These are phyloP conservation scores for Centropus bengalensis DNA, from an alignment of 2,113 vertebrate species.

Conservation along the genomic window DNA sequence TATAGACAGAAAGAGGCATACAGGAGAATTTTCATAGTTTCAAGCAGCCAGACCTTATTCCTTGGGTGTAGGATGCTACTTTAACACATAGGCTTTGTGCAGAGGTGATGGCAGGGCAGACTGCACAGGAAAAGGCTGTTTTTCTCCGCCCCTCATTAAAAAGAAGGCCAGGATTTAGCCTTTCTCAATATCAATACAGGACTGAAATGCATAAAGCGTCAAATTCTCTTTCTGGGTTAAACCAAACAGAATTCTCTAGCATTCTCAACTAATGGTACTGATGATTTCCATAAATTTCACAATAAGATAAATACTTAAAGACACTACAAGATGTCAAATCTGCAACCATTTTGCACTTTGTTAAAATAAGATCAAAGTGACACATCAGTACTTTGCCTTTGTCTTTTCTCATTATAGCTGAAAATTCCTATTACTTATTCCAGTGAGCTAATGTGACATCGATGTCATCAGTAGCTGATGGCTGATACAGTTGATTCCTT, in stretches of 20 bases:
- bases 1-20: no score
- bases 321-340: neutral
- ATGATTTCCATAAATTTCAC: neutral
- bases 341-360: neutral
- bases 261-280: neutral
- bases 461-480: neutral
- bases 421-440: neutral
- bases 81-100: neutral
- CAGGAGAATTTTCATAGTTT: neutral
- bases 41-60: neutral
- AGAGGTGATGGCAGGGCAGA: neutral
- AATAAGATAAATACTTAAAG: neutral
- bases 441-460: neutral
- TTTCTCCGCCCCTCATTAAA: neutral
- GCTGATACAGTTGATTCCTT: neutral
- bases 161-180: neutral
- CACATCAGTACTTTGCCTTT: neutral
- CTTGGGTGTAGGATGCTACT: neutral
- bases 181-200: neutral
- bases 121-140: neutral
- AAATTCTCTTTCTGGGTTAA: neutral
- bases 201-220: neutral
- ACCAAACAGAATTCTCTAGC: neutral
- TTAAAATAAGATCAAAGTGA: slow-evolving; percentile 13
- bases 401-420: neutral